Base-by-base conservation (phyloP, 2,888 invertebrate genomes). In the Patella ulyssiponensis region DNA sequence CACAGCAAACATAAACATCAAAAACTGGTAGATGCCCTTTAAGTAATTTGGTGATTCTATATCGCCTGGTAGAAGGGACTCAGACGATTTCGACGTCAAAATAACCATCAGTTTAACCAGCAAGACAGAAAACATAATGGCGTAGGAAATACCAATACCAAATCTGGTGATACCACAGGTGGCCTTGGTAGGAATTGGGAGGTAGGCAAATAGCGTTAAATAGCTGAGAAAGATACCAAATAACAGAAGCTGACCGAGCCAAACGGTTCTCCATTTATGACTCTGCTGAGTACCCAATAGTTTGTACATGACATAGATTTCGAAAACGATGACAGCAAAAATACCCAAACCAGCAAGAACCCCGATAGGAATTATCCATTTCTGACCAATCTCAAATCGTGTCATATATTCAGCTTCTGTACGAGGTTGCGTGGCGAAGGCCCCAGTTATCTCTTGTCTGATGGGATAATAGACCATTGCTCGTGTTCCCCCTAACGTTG, bases 21-120 rank as follows among this genome's bases (percentile, higher is more conserved):
- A 94, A 82, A 94, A 94, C 93, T 98, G 98, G 92, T 98, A 98
- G 17, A 96, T 95, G 11, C 97, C 97, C 76, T 97, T 97, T 77
- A 98, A 93, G 91, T 98, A 97, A 74, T 97, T 96, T 23, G 88
- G 85, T 9, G 88, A 81, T 96, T 83, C 87, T 0, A 81, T 80
- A 75, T 89, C 89, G 14, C 86, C 87, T 1, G 87, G 86, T 14
- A 88, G 75, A 27, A 86, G 77, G 23, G 86, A 82, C 12, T 85
- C 84, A 0, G 84, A 97, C 76, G 96, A 95, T 92, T 97, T 97
- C 81, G 97, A 94, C 89, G 97, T 97, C 85, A 98, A 94, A 80
- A 98, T 94, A 91, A 98, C 97, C 85, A 98, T 96, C 92, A 97
- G 96, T 93, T 98, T 98, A 83, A 98, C 98, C 86, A 98, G 94